Conservation (phyloP, 1,140 invertebrate genomes). For the Cydia amplana region DNA sequence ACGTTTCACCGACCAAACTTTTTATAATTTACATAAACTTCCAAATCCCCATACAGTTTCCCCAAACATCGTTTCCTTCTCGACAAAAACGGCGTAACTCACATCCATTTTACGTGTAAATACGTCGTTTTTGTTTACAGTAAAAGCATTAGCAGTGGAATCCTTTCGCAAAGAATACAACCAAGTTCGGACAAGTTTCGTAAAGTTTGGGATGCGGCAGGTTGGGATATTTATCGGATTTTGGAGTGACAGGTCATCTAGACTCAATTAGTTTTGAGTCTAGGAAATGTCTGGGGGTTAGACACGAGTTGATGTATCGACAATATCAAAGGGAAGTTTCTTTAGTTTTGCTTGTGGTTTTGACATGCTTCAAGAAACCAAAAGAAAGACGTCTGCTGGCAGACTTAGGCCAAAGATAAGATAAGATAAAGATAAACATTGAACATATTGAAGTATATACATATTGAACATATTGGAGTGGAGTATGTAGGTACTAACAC, state of each 20-base stretch:
- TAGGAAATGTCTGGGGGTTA: too few relatives aligned
- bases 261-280: neutral
- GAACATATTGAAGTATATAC: too few relatives aligned
- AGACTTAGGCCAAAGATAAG: too few relatives aligned
- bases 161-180: conserved; percentile 18
- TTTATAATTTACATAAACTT: conserved; percentile 21
- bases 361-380: too few relatives aligned
- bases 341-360: too few relatives aligned
- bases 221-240: conserved; percentile 11
- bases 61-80: neutral
- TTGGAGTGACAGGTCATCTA: neutral
- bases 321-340: too few relatives aligned
- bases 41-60: conserved; percentile 7
- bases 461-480: too few relatives aligned
- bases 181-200: neutral
- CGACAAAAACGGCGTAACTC: neutral
- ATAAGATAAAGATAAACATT: too few relatives aligned
- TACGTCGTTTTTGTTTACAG: neutral
- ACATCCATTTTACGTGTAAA: neutral
- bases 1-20: conserved; percentile 4
- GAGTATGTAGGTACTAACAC: too few relatives aligned
- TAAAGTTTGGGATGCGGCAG: neutral
- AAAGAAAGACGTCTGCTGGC: too few relatives aligned
- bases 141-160: neutral
- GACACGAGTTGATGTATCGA: too few relatives aligned